A percentile compares a stretch with the other conserved stretches of the same genome.
Conservation (phyloP, 1,140 invertebrate genomes). For the Anagrus nilaparvatae region DNA sequence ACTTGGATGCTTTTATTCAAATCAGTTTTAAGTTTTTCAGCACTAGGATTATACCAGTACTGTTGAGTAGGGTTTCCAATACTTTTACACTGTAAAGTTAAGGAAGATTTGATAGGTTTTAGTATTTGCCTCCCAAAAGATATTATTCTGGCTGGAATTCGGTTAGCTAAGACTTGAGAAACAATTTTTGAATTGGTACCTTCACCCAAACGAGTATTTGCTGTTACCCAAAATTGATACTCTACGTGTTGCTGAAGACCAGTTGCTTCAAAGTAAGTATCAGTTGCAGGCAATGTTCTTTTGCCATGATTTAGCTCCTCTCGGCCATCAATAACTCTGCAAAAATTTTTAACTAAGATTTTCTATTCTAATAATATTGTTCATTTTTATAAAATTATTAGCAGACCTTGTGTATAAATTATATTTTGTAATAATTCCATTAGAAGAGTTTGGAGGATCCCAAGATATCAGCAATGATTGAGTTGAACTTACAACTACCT, state of each 20-base stretch:
- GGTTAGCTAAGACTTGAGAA: constrained; percentile 49
- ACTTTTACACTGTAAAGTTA: constrained; percentile 51
- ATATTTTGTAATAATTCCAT: constrained; percentile 71
- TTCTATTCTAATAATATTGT: constrained; percentile 1
- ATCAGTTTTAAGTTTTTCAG: constrained; percentile 37
- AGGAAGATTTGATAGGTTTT: constrained; percentile 54
- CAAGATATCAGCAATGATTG: constrained; percentile 70
- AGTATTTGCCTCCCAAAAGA: constrained; percentile 57
- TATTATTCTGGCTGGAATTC: constrained; percentile 56
- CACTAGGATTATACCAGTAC: constrained; percentile 51
- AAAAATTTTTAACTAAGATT: constrained; percentile 2
- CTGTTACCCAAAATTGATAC: constrained; percentile 76
- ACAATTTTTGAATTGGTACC: constrained; percentile 61
- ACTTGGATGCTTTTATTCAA: constrained; percentile 49
- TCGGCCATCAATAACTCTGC: constrained; percentile 52
- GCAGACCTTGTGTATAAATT: constrained; percentile 60
- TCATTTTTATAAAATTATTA: too few relatives aligned
- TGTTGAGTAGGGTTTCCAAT: constrained; percentile 55
- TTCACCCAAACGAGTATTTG: constrained; percentile 63
- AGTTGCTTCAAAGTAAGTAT: constrained; percentile 55
- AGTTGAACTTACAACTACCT: constrained; percentile 64
- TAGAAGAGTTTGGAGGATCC: constrained; percentile 64
- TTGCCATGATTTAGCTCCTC: constrained; percentile 61
- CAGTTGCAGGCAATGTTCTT: constrained; percentile 49
- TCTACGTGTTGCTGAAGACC: constrained; percentile 63